Evolutionary conservation across 2,797 vertebrate species (phyloP).

Genomic region (Tangara arthus): DNA sequence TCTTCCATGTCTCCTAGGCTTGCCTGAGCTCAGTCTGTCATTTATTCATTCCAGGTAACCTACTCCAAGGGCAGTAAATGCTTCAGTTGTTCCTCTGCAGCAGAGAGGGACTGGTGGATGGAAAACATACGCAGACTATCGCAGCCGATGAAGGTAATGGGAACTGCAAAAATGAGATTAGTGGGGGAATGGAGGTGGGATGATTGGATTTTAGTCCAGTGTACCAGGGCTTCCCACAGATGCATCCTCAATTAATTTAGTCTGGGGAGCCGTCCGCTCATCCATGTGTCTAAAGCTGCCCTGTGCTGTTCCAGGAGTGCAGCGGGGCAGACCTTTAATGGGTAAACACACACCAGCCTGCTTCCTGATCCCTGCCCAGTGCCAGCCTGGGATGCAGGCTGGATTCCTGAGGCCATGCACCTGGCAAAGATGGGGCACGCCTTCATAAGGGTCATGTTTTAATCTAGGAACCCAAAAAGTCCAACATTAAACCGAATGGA

Average conservation of each 20-base stretch:
- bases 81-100: slow-evolving; percentile 91
- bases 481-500: background rate
- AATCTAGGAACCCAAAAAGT: background rate
- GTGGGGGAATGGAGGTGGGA: background rate
- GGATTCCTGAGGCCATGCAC: background rate
- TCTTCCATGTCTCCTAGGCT: background rate
- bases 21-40: slow-evolving; percentile 16
- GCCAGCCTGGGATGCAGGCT: background rate
- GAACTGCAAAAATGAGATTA: background rate
- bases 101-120: slow-evolving; percentile 98
- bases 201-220: slow-evolving; percentile 25
- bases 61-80: slow-evolving; percentile 93
- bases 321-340: background rate
- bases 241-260: slow-evolving; percentile 30
- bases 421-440: background rate
- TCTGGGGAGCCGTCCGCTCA: background rate
- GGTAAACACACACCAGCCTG: rapidly evolving
- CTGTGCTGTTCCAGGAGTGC: background rate
- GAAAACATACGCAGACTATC: slow-evolving; percentile 92
- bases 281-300: background rate
- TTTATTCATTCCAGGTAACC: slow-evolving; percentile 82
- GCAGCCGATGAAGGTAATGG: slow-evolving; percentile 92
- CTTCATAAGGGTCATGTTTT: background rate
- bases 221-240: slow-evolving; percentile 10
- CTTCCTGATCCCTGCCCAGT: background rate